A percentile compares a stretch with the other conserved stretches of the same genome.
Evolutionary conservation across 2,888 invertebrate species (phyloP).

Genomic region (Germaria angustata): DNA sequence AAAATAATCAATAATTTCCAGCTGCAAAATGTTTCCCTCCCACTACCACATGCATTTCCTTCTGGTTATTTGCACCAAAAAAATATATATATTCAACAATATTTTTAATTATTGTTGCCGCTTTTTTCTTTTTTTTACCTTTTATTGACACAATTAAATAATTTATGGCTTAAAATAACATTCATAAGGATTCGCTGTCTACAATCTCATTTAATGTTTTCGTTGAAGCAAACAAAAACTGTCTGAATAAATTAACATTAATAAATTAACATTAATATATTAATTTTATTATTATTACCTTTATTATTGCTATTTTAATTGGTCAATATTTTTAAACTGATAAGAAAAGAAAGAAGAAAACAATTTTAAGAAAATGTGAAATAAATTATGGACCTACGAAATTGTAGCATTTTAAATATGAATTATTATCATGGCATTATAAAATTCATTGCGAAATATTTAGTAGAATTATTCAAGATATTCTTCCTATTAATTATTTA

Average conservation of each 20-base stretch:
- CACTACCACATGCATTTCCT: neutral
- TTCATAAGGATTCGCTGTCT: neutral
- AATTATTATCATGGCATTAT: neutral
- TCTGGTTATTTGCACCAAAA: neutral
- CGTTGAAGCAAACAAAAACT: neutral
- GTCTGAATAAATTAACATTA: constrained; percentile 14
- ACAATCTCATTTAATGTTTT: constrained; percentile 18
- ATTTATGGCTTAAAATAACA: constrained; percentile 25
- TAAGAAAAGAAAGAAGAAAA: neutral
- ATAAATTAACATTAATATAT: neutral
- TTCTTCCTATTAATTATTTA: too few species aligned
- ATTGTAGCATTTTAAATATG: neutral
- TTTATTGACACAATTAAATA: constrained; percentile 14
- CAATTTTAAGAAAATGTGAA: neutral
- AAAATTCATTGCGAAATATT: constrained; percentile 5
- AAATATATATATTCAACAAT: too few species aligned
- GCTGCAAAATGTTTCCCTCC: too few species aligned
- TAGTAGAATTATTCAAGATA: neutral
- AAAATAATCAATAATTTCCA: too few species aligned
- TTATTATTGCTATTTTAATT: neutral
- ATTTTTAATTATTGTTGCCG: neutral
- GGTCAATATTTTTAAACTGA: neutral
- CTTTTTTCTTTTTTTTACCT: neutral
- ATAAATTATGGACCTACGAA: neutral
- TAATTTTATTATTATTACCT: neutral